These are phyloP conservation scores for Solen grandis DNA, from an alignment of 1,140 invertebrate genomes.

Conservation along the genomic window DNA sequence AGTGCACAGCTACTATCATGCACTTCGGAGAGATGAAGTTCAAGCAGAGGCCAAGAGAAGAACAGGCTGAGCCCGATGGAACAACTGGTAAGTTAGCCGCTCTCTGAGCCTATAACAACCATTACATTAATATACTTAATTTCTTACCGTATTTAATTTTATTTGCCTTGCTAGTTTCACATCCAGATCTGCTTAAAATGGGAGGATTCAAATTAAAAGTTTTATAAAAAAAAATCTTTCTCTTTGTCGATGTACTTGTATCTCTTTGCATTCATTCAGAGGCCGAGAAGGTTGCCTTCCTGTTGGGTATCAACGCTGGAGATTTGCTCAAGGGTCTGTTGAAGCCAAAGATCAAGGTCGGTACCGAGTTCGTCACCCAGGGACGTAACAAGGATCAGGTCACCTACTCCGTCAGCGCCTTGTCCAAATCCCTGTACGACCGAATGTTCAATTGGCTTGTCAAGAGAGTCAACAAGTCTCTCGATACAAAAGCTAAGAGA, in stretches of 20 bases:
- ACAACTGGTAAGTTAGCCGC: constrained; percentile 83
- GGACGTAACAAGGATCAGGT: constrained; percentile 98
- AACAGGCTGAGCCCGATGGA: constrained; percentile 98
- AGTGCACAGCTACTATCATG: constrained; percentile 97
- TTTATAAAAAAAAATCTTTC: background rate
- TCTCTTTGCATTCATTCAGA: constrained; percentile 82
- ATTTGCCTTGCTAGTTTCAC: too few relatives aligned
- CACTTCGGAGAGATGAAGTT: constrained; percentile 99
- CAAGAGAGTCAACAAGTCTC: constrained; percentile 98
- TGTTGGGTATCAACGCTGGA: constrained; percentile 85
- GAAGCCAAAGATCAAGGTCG: constrained; percentile 84
- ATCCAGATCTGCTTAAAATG: background rate
- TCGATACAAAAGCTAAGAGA: constrained; percentile 98
- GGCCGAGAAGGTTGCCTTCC: constrained; percentile 94
- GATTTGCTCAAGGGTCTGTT: constrained; percentile 83
- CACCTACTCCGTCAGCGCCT: constrained; percentile 95
- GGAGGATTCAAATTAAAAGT: background rate
- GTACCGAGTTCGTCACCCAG: constrained; percentile 97
- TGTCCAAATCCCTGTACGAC: constrained; percentile 97
- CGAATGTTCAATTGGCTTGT: constrained; percentile 98
- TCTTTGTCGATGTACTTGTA: background rate
- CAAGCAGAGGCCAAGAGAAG: constrained; percentile 99
- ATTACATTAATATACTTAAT: background rate
- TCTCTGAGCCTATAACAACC: background rate
- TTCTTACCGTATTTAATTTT: background rate